Base-by-base conservation (phyloP, 2,888 invertebrate species). In the Aphodius sticticus region DNA sequence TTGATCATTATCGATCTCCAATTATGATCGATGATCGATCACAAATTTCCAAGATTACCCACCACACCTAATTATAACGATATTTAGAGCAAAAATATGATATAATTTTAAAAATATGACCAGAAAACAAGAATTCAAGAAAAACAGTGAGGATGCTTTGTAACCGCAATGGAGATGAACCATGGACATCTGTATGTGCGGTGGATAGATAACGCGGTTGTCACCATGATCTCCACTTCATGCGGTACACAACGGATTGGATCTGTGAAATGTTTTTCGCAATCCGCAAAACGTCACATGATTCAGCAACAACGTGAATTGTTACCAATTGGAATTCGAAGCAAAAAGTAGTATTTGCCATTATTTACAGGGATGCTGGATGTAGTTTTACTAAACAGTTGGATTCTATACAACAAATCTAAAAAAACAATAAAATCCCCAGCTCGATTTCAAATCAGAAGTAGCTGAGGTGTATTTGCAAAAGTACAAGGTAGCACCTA, bases 181-280 rank as follows among this genome's bases (percentile, higher is more conserved):
- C 53, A 53, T 12, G 53, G 53, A 53, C 53, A 38, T 5, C 53
- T 53, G 53, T 53, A 53, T 76, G 81, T 82, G 16, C 82, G 82
- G 77, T 87, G 84, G 85, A 81, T 83, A 78, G 85, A 86, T 76
- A 87, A 86, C 78, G 80, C 80, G 76, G 82, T 85, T 26, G 85
- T 87, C 70, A 82, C 84, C 74, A 81, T 84, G 70, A 84, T 82
- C 15, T 80, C 81, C 16, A 84, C 81, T 37, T 79, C 69, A 72
- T 81, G 81, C 80, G 83, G 84, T 70, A 80, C 84, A 70, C 16
- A 81, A 38, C 83, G 82, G 5, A 26, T 83, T 12, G 69, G 16
- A 70, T 72, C 76, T 16, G 82, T 83, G 6, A 71, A 81, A 37
- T 71, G 83, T 16, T 84, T 80, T 76, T 80, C 81, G 15, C 76